Conservation (phyloP, 2,888 invertebrate genomes). For the Ernsta delagoae region DNA sequence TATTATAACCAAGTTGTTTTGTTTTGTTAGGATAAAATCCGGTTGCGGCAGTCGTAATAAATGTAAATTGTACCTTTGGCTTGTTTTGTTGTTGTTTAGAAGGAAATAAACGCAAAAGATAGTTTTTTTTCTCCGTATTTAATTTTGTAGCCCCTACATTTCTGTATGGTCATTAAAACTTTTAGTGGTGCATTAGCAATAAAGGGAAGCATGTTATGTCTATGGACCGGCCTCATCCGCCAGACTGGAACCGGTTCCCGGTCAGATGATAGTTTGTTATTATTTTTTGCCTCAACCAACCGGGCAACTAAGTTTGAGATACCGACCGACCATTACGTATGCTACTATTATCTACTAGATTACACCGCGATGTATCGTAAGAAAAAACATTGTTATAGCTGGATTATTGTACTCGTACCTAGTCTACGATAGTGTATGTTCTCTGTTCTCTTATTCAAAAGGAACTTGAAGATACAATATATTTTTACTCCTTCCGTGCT, state of each 20-base stretch:
- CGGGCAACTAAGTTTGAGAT: slow-evolving; percentile 23
- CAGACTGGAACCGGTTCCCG: slow-evolving; percentile 69
- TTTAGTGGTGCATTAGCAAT: slow-evolving; percentile 53
- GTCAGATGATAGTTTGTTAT: slow-evolving; percentile 77
- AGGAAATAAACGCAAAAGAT: not conserved
- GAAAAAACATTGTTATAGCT: not conserved
- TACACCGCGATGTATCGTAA: slow-evolving; percentile 3
- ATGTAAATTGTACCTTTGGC: slow-evolving; percentile 5
- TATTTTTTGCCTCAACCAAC: slow-evolving; percentile 62
- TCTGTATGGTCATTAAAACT: slow-evolving; percentile 46
- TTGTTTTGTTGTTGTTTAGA: not conserved
- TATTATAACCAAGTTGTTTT: slow-evolving; percentile 14
- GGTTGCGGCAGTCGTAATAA: slow-evolving; percentile 10
- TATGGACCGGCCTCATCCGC: slow-evolving; percentile 62
- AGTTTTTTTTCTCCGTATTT: too few species aligned
- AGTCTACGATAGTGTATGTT: not conserved
- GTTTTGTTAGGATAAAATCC: slow-evolving; percentile 43
- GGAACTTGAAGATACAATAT: too few species aligned
- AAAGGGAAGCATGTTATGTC: slow-evolving; percentile 65
- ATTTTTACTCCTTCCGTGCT: too few species aligned
- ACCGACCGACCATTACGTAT: slow-evolving; percentile 7
- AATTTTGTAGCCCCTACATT: slow-evolving; percentile 1
- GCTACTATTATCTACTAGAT: slow-evolving; percentile 16
- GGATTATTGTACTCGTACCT: too few species aligned
- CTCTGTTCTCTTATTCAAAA: too few species aligned